Percentiles rank a stretch among this genome's conserved stretches.
phyloP scores from a whole-genome alignment of 2,888 invertebrate genomes.

The Chymomyza amoena region DNA sequence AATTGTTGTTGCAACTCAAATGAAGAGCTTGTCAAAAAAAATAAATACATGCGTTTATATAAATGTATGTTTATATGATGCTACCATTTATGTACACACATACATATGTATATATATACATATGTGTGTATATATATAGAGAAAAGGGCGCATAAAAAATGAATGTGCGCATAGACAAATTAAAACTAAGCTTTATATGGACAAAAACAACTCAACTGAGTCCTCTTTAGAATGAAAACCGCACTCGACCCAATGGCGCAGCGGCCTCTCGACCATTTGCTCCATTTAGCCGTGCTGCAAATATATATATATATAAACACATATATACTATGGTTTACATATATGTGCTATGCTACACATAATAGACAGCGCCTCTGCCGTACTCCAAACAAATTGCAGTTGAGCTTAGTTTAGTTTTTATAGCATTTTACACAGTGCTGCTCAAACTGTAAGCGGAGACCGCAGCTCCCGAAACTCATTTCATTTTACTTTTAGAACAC shows the following conservation, averaged over 20 bases:
- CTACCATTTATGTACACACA: too few relatives aligned
- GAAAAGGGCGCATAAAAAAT: slow-evolving; percentile 16
- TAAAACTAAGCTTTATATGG: slow-evolving; percentile 67
- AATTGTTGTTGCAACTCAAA: slow-evolving; percentile 7
- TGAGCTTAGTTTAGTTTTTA: slow-evolving; percentile 30
- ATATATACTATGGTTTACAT: not conserved
- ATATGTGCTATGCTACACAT: not conserved
- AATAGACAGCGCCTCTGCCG: not conserved
- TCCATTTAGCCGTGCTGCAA: slow-evolving; percentile 53
- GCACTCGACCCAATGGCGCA: slow-evolving; percentile 58
- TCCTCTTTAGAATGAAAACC: not conserved
- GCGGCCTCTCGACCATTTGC: slow-evolving; percentile 65
- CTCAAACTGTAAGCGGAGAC: slow-evolving; percentile 48
- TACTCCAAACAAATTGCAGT: not conserved
- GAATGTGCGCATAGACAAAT: slow-evolving; percentile 63
- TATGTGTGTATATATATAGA: not conserved
- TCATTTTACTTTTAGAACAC: not conserved
- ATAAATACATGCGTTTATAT: not conserved
- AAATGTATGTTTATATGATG: not conserved
- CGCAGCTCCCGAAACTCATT: not conserved
- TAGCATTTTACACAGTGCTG: slow-evolving; percentile 38
- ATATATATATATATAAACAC: slow-evolving; percentile 14
- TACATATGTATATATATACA: not conserved
- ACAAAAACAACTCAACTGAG: slow-evolving; percentile 45
- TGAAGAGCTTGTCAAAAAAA: slow-evolving; percentile 14